These are phyloP conservation scores for Crematogaster levior DNA, from an alignment of 2,888 invertebrate genomes.

Conservation along the genomic window DNA sequence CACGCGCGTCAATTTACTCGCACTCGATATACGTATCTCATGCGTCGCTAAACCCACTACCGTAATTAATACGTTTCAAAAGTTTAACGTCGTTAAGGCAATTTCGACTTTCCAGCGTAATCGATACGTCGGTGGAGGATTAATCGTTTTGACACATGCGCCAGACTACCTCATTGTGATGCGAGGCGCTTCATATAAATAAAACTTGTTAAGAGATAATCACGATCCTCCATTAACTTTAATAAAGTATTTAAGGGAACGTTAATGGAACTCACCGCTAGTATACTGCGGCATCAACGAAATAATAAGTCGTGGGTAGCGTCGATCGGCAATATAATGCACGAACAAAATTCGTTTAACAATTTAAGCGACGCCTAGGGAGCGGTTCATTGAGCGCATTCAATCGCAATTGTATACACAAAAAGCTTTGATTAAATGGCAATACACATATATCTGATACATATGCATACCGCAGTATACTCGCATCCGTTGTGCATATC, in stretches of 20 bases:
- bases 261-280: constrained; percentile 53
- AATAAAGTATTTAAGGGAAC: constrained; percentile 57
- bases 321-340: constrained; percentile 57
- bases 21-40: not conserved
- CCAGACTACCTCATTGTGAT: not conserved
- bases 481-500: constrained; percentile 8
- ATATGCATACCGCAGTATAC: not conserved
- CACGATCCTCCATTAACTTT: constrained; percentile 62
- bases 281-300: constrained; percentile 47
- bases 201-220: constrained; percentile 61
- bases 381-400: constrained; percentile 43
- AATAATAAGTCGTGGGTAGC: constrained; percentile 64
- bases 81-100: constrained; percentile 25
- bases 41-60: not conserved
- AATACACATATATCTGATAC: not conserved
- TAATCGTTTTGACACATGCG: constrained; percentile 11
- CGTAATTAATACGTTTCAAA: constrained; percentile 38
- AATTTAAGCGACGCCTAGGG: constrained; percentile 54
- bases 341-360: constrained; percentile 56
- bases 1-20: constrained; percentile 12
- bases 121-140: constrained; percentile 11
- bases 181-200: constrained; percentile 35
- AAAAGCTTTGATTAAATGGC: constrained; percentile 58
- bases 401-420: constrained; percentile 39
- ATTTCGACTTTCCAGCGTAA: not conserved